phyloP scores from a whole-genome alignment of 2,888 invertebrate species.

The Pomacea canaliculata region DNA sequence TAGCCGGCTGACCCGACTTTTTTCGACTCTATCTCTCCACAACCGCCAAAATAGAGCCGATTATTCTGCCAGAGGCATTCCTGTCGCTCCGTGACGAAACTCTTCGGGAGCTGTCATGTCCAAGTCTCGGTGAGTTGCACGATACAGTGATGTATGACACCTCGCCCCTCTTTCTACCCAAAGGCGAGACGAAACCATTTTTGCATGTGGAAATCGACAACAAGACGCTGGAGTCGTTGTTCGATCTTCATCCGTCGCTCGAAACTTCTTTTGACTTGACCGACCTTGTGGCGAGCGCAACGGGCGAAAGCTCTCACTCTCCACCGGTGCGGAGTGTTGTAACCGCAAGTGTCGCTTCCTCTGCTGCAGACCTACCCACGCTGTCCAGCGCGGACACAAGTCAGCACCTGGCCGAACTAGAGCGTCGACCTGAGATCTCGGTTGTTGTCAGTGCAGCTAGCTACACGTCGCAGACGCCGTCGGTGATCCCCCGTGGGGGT shows the following conservation, averaged over 20 bases:
- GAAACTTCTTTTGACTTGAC: slow-evolving; percentile 33
- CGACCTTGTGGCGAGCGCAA: slow-evolving; percentile 16
- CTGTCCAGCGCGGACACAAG: slow-evolving; percentile 27
- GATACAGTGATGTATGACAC: slow-evolving; percentile 41
- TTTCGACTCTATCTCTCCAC: neutral
- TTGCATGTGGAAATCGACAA: slow-evolving; percentile 30
- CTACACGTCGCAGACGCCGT: slow-evolving; percentile 20
- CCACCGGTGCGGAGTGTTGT: slow-evolving; percentile 9
- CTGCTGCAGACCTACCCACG: slow-evolving; percentile 21
- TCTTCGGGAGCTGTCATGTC: slow-evolving; percentile 31
- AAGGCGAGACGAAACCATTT: slow-evolving; percentile 37
- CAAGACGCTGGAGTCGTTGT: slow-evolving; percentile 31
- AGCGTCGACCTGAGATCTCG: slow-evolving; percentile 26
- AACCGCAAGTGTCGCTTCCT: slow-evolving; percentile 28
- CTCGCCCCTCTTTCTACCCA: slow-evolving; percentile 31
- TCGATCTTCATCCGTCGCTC: slow-evolving; percentile 31
- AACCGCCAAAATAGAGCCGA: slow-evolving; percentile 37
- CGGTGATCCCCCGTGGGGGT: slow-evolving; percentile 23
- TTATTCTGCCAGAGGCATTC: slow-evolving; percentile 26
- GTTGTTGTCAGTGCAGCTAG: slow-evolving; percentile 23
- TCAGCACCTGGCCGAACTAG: slow-evolving; percentile 32
- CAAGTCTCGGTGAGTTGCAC: slow-evolving; percentile 36
- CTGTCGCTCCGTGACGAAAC: slow-evolving; percentile 25
- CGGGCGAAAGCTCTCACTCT: neutral
- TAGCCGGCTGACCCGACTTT: neutral